Conservation (phyloP, 2,113 vertebrate species). For the Empidonax traillii region DNA sequence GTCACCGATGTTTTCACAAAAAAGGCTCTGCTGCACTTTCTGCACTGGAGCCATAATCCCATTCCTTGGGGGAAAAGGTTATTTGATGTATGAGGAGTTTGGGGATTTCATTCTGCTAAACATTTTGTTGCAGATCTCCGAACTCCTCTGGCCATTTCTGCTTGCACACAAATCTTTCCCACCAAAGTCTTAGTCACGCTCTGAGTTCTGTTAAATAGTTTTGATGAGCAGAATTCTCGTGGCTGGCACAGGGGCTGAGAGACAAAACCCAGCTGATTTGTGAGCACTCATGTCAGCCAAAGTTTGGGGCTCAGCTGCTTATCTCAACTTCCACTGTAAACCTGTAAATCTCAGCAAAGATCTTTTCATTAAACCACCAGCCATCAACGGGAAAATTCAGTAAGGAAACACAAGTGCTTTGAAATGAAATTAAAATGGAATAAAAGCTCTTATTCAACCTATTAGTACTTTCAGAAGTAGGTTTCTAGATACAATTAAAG, state of each 20-base stretch:
- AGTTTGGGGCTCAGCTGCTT: background rate
- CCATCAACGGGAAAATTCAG: background rate
- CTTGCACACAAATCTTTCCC: background rate
- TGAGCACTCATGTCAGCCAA: background rate
- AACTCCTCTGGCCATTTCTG: background rate
- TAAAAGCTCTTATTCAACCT: background rate
- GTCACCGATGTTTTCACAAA: background rate
- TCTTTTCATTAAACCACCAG: background rate
- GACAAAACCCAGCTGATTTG: background rate
- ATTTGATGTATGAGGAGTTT: background rate
- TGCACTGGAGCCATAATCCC: background rate
- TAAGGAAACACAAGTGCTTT: background rate
- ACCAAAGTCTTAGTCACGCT: background rate
- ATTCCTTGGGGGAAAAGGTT: background rate
- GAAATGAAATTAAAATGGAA: background rate
- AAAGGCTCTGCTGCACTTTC: background rate
- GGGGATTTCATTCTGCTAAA: background rate
- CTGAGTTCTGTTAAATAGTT: constrained; percentile 1
- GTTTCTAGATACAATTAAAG: background rate
- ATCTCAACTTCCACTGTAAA: background rate
- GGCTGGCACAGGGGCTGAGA: background rate
- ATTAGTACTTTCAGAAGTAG: background rate
- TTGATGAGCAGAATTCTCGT: background rate
- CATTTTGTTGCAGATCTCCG: background rate
- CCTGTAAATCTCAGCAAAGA: background rate